Evolutionary conservation across 2,113 vertebrate species (phyloP), one percentile per base, ranked within the genome.

Genomic region (Arenaria interpres): DNA sequence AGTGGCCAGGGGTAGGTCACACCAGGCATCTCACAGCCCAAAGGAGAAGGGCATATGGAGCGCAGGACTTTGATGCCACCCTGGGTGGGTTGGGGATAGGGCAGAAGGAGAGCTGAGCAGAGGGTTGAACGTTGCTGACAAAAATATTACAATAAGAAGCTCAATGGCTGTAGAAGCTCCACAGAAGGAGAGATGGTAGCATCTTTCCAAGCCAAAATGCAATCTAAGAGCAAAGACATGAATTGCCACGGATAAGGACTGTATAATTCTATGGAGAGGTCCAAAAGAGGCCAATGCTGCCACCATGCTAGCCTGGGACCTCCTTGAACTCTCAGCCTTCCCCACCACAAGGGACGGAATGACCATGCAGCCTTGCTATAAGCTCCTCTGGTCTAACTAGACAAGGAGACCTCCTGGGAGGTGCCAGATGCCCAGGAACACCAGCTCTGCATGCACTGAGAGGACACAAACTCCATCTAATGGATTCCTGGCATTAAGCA

Each of bases 371-470:
- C 19, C 60, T 56, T 62, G 35, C 14, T 64, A 22, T 23, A 18
- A n/a, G 4, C 54, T 66, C 30, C 60, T 53, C 45, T 48, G 27
- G 19, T 43, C 35, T 32, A 35, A 27, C 24, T 53, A n/a, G 46
- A 12, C 18, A 73, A 69, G 64, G 27, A 74, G n/a, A 39, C 50
- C 27, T 45, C 35, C 33, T 7, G 13, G 60, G 23, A 54, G 35
- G 7, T 25, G 4, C 0, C 0, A 0, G 1, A 9, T 54, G n/a
- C 21, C n/a, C 3, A 1, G 30, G 54, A 35, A 81, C n/a, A 54
- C 18, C 50, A 57, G 19, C 24, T 59, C 46, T 41, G 7, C 3
- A 3, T 3, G 25, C 9, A 51, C 25, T 22, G 11, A 30, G n/a
- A 30, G 63, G 45, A 37, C 21, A 46, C 27, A 18, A 48, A 43